A percentile compares a stretch with the other conserved stretches of the same genome.
phyloP scores from a whole-genome alignment of 2,888 invertebrate genomes.

The Perdita meconis region DNA sequence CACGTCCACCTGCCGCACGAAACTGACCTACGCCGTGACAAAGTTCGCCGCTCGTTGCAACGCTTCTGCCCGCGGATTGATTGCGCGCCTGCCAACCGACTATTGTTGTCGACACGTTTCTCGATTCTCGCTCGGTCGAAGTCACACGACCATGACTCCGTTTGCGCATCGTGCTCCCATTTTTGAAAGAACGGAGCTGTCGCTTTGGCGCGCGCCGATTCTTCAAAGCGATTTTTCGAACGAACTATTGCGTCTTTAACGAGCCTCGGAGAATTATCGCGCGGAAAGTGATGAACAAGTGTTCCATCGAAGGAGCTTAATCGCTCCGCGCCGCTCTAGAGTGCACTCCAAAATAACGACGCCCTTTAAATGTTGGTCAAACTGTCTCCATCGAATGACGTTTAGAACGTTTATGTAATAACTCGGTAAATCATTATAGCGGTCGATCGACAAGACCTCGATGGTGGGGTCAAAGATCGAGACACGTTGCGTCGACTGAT shows the following conservation, averaged over 20 bases:
- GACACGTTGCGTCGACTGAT: constrained; percentile 8
- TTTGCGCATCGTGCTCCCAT: too few relatives aligned
- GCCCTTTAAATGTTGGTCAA: background rate
- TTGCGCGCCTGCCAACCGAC: background rate
- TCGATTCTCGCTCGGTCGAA: background rate
- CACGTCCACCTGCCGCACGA: too few relatives aligned
- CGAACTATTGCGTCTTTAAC: too few relatives aligned
- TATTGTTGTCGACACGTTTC: background rate
- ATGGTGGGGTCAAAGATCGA: constrained; percentile 33
- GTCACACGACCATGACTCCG: background rate
- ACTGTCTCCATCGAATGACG: constrained; percentile 35
- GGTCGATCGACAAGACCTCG: constrained; percentile 13
- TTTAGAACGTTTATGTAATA: constrained; percentile 50
- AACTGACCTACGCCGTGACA: background rate
- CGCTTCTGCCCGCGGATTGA: constrained; percentile 16
- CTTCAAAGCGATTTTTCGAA: too few relatives aligned
- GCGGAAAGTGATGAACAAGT: too few relatives aligned
- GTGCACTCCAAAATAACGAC: background rate
- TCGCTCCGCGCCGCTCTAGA: too few relatives aligned
- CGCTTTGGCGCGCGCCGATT: too few relatives aligned
- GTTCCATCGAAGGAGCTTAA: too few relatives aligned
- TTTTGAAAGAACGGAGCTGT: background rate
- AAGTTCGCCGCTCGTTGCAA: background rate
- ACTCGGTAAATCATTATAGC: background rate
- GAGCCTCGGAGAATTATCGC: too few relatives aligned